Conservation (phyloP, 2,888 invertebrate species). For the Thelaira solivaga region DNA sequence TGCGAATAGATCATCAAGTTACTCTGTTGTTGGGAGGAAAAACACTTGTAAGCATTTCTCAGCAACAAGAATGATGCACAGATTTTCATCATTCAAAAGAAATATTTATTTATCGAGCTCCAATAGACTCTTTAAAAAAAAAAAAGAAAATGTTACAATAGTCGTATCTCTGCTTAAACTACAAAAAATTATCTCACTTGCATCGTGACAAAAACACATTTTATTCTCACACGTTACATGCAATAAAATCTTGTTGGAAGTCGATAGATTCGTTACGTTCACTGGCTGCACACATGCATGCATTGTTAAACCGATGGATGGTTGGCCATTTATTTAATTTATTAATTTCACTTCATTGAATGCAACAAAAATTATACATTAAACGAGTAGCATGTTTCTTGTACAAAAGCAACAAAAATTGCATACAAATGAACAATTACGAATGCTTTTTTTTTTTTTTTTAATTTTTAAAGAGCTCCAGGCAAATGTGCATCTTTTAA, state of each 20-base stretch:
- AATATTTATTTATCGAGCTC: no score
- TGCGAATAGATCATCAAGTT: constrained; percentile 11
- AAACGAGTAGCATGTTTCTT: constrained; percentile 4
- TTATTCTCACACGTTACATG: not conserved
- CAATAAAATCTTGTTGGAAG: not conserved
- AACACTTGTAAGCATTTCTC: not conserved
- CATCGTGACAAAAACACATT: constrained; percentile 17
- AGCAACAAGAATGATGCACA: not conserved
- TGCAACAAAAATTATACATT: constrained; percentile 42
- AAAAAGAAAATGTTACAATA: not conserved
- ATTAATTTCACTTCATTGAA: constrained; percentile 56
- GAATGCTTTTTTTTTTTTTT: not conserved
- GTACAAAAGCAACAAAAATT: constrained; percentile 12
- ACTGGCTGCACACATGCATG: constrained; percentile 28
- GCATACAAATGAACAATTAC: constrained; percentile 39
- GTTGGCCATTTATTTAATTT: constrained; percentile 53
- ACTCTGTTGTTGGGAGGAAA: not conserved
- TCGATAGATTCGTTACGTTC: not conserved
- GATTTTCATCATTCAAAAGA: not conserved
- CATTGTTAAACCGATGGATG: constrained; percentile 30
- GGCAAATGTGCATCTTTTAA: not conserved
- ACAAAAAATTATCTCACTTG: not conserved
- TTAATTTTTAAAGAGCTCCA: no score
- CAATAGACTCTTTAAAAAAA: not conserved
- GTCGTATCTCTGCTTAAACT: not conserved